Evolutionary conservation across 2,113 vertebrate species (phyloP), one percentile per base, ranked within the genome.

Genomic region (Scomber colias): DNA sequence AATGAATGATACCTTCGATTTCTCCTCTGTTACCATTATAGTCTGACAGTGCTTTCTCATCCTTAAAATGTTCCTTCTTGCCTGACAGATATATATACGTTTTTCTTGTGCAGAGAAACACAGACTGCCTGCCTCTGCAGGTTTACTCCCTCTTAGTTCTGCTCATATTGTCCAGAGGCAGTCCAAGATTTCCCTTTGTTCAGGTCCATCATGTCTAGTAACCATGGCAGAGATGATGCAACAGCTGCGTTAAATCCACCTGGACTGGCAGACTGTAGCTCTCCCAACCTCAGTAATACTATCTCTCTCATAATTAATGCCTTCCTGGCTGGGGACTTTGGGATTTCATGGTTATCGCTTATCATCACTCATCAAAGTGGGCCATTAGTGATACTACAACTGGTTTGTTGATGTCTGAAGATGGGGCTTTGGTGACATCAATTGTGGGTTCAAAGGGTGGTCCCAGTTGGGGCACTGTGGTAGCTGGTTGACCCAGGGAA

Each of bases 361-460:
- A 35, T 79, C 55, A 60, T 86, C 80, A 90, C 54, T 80, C 85
- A 8, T 88, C 85, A 17, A 75, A 84, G 57, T 87, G 84, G 63
- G 91, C 89, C 82, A 91, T 89, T 0, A 92, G 85, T 46, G 89
- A 92, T 13, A 91, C 72, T 7, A 79, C 75, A 1, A 67, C 81
- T 3, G 78, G 82, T 60, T 69, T 83, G 71, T 66, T 54, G 72
- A 70, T 73, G 64, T 91, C 79, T 40, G 77, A 91, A n/a, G 89
- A 87, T 10, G 75, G 79, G 13, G 16, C 24, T 69, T 7, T 83
- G 17, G 77, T 85, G 54, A 83, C 13, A 0, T 86, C 51, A 12
- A 59, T 30, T 72, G 90, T 77, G 68, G 82, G 55, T 77, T 90
- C 75, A 3, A 30, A 71, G 13, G 55, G 76, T 10, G 77, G 69